These are phyloP conservation scores for Leiothrix lutea DNA, from an alignment of 2,113 vertebrate species.

Conservation along the genomic window DNA sequence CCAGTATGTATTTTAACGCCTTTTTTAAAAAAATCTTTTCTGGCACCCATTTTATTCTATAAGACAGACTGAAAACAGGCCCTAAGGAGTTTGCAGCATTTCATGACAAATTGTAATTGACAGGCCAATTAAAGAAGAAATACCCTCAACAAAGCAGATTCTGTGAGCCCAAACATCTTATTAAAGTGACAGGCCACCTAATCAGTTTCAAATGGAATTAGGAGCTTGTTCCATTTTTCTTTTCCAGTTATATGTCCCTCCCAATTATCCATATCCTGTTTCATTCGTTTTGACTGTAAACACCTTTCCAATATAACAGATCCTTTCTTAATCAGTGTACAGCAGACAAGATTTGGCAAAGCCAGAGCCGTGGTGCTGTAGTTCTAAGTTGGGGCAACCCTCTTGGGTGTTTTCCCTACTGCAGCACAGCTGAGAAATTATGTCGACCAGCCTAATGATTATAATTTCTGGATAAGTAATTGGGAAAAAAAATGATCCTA, in stretches of 20 bases:
- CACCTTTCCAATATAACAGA: conserved; percentile 4
- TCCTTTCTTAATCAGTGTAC: not conserved
- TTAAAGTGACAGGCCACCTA: conserved; percentile 36
- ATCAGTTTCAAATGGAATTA: conserved; percentile 38
- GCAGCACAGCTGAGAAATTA: not conserved
- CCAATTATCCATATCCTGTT: conserved; percentile 28
- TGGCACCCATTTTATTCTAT: not conserved
- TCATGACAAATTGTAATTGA: conserved; percentile 47
- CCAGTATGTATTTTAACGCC: not conserved
- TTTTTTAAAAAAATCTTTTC: not conserved
- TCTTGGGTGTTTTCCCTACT: not conserved
- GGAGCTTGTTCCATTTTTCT: not conserved
- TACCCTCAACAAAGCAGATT: conserved; percentile 25
- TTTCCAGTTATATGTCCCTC: not conserved
- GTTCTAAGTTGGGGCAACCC: not conserved
- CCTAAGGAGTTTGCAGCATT: conserved; percentile 14
- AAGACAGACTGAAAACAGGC: conserved; percentile 11
- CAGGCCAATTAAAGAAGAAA: conserved; percentile 56
- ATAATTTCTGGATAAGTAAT: not conserved
- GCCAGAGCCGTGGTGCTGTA: not conserved
- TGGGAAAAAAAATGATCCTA: not conserved
- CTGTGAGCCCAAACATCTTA: not conserved
- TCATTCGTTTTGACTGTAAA: conserved; percentile 18
- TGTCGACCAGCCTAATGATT: not conserved
- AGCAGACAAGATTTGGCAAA: not conserved